These are phyloP conservation scores for Ricordea florida DNA, from an alignment of 92 coral and sea anemone species.

Conservation along the genomic window DNA sequence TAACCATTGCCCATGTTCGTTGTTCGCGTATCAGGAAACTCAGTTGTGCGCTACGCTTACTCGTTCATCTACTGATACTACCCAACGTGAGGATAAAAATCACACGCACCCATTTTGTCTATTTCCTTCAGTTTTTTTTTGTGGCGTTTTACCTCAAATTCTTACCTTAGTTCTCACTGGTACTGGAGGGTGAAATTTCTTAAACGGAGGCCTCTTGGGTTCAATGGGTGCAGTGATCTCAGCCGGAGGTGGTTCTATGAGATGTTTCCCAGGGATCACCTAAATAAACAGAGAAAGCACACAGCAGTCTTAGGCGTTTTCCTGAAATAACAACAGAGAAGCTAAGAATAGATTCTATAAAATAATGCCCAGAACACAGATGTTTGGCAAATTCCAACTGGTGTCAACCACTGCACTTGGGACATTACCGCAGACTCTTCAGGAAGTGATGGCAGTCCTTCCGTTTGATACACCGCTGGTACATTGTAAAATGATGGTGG, in stretches of 20 bases:
- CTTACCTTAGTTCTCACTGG: conserved; percentile 68
- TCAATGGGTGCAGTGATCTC: conserved; percentile 42
- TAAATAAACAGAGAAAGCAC: neutral
- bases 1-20: neutral
- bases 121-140: too few relatives aligned
- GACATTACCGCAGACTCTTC: conserved; percentile 46
- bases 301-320: neutral
- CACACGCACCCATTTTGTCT: too few relatives aligned
- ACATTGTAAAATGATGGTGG: conserved; percentile 80
- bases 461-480: conserved; percentile 11
- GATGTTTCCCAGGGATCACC: conserved; percentile 9
- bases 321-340: too few relatives aligned
- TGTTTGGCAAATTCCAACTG: too few relatives aligned
- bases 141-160: neutral
- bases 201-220: conserved; percentile 63
- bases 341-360: too few relatives aligned
- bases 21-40: neutral
- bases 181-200: conserved; percentile 60
- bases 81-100: too few relatives aligned
- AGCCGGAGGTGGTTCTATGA: conserved; percentile 24
- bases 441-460: conserved; percentile 3
- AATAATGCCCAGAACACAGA: too few relatives aligned
- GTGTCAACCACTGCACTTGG: too few relatives aligned
- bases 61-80: too few relatives aligned
- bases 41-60: neutral